Conservation (phyloP, 2,888 invertebrate species). For the Drosophila paramelanica region DNA sequence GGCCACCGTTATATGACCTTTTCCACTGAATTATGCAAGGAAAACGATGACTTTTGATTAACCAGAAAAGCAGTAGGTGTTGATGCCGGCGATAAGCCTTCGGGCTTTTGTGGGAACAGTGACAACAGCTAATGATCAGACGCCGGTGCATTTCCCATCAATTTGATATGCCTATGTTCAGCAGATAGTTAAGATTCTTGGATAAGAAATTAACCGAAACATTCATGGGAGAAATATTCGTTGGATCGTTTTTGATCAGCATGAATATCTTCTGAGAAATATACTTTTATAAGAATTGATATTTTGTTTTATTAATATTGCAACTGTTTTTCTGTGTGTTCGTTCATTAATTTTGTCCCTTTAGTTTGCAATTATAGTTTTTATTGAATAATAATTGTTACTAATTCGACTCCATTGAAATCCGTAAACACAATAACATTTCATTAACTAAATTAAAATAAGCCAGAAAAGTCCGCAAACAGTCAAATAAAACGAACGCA, state of each 20-base stretch:
- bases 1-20: constrained; percentile 29
- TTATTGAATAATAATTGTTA: constrained; percentile 1
- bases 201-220: constrained; percentile 59
- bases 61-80: constrained; percentile 36
- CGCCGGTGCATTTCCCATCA: constrained; percentile 46
- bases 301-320: constrained; percentile 1
- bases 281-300: too few relatives aligned
- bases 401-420: constrained; percentile 30
- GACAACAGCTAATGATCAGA: constrained; percentile 58
- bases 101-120: constrained; percentile 53
- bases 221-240: constrained; percentile 52
- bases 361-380: background rate
- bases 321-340: background rate
- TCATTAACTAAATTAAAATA: constrained; percentile 74
- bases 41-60: constrained; percentile 50
- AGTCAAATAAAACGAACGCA: constrained; percentile 43
- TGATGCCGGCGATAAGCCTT: constrained; percentile 59
- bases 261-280: background rate
- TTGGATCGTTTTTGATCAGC: constrained; percentile 1
- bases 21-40: constrained; percentile 46
- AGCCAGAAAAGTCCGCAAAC: constrained; percentile 56
- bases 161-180: constrained; percentile 57
- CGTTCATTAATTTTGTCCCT: background rate
- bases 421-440: constrained; percentile 35
- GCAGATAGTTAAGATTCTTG: constrained; percentile 23